Evolutionary conservation across 2,113 vertebrate species (phyloP).

Genomic region (Prunella himalayana): DNA sequence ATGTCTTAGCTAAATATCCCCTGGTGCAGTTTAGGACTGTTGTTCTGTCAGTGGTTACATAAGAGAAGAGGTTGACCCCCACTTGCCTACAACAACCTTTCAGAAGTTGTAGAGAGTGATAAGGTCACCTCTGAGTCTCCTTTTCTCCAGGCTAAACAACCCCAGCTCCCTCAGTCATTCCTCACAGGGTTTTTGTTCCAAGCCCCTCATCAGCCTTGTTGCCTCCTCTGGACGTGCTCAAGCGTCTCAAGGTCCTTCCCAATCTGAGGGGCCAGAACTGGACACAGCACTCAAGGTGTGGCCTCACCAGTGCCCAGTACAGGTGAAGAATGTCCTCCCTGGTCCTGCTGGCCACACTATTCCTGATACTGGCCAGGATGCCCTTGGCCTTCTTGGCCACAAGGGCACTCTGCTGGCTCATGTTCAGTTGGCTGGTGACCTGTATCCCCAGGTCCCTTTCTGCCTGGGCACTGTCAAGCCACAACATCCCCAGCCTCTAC

Average conservation of each 20-base stretch:
- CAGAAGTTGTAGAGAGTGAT: not conserved
- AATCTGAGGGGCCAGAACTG: not conserved
- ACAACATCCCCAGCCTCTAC: accelerated
- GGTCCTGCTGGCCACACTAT: not conserved
- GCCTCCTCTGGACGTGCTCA: accelerated
- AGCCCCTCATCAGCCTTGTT: not conserved
- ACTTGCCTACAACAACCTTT: accelerated
- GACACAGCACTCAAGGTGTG: not conserved
- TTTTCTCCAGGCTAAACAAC: not conserved
- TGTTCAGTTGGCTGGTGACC: not conserved
- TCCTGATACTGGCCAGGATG: not conserved
- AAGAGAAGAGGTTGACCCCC: accelerated
- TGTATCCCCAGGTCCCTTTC: not conserved
- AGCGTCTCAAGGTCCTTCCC: accelerated
- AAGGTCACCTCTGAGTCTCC: not conserved
- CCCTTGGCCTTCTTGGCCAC: not conserved
- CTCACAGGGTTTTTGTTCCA: not conserved
- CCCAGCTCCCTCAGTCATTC: accelerated
- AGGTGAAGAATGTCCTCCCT: not conserved
- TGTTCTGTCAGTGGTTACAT: not conserved
- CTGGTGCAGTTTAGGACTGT: not conserved
- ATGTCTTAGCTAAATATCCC: not conserved
- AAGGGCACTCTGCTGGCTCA: not conserved
- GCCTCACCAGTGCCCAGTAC: accelerated
- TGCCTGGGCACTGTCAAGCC: not conserved